These are phyloP conservation scores for Harpagoxenus sublaevis DNA, from an alignment of 2,888 invertebrate species.

Conservation along the genomic window DNA sequence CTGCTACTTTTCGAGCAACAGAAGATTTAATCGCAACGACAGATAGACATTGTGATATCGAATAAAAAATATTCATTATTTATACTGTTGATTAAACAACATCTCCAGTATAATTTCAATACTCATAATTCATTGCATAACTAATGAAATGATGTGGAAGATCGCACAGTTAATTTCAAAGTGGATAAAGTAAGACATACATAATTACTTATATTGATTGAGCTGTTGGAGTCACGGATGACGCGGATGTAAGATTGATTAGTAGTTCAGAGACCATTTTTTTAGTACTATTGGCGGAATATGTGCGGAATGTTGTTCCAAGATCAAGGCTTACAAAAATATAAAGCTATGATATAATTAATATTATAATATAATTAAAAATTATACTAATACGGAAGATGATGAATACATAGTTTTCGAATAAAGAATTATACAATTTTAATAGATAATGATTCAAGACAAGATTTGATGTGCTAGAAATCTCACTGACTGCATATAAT, in stretches of 20 bases:
- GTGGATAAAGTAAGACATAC: not conserved
- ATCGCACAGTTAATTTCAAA: slow-evolving; percentile 9
- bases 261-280: not conserved
- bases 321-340: not conserved
- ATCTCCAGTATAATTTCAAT: not conserved
- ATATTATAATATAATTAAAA: too few relatives aligned
- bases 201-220: not conserved
- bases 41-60: not conserved
- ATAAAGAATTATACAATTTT: not conserved
- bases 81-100: not conserved
- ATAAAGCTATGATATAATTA: not conserved
- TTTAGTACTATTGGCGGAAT: not conserved
- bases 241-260: not conserved
- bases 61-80: slow-evolving; percentile 7
- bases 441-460: not conserved
- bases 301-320: not conserved
- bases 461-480: not conserved
- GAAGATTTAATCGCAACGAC: not conserved
- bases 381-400: not conserved
- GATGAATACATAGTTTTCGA: not conserved
- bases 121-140: slow-evolving; percentile 18
- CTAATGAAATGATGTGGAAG: not conserved
- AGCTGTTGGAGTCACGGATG: not conserved
- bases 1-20: not conserved
- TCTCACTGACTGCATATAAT: not conserved